Evolutionary conservation across 2,888 invertebrate species (phyloP).

Genomic region (Ormyrus rosae): DNA sequence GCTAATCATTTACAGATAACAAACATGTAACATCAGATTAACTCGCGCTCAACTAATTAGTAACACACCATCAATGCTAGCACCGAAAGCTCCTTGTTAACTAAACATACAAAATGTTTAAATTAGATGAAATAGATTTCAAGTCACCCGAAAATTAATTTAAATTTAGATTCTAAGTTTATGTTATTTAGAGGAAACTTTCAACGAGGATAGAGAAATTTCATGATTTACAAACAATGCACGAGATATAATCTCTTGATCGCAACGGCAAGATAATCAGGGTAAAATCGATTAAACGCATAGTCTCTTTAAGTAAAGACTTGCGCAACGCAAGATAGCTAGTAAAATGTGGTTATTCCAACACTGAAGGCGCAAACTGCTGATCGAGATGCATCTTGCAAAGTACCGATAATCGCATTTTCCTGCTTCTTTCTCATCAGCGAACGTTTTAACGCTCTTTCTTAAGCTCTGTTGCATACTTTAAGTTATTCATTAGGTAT

Average conservation of each 20-base stretch:
- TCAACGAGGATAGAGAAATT: too few relatives aligned
- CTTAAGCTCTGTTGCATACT: neutral
- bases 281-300: slow-evolving; percentile 7
- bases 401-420: slow-evolving; percentile 38
- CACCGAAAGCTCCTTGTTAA: too few relatives aligned
- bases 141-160: too few relatives aligned
- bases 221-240: too few relatives aligned
- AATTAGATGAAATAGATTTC: too few relatives aligned
- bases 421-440: slow-evolving; percentile 33
- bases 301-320: neutral
- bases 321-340: neutral
- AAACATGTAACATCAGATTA: slow-evolving; percentile 25
- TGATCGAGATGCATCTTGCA: slow-evolving; percentile 42
- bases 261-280: slow-evolving; percentile 9
- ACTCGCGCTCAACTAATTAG: neutral
- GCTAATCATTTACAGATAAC: slow-evolving; percentile 15
- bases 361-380: slow-evolving; percentile 5
- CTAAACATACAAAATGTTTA: too few relatives aligned
- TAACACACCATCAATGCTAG: too few relatives aligned
- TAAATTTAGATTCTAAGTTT: too few relatives aligned
- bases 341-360: slow-evolving; percentile 43
- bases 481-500: too few relatives aligned
- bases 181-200: too few relatives aligned
- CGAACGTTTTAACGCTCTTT: slow-evolving; percentile 33
- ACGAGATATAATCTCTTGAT: too few relatives aligned